phyloP scores from a whole-genome alignment of 1,140 invertebrate genomes.

The Neotoxoptera formosana region DNA sequence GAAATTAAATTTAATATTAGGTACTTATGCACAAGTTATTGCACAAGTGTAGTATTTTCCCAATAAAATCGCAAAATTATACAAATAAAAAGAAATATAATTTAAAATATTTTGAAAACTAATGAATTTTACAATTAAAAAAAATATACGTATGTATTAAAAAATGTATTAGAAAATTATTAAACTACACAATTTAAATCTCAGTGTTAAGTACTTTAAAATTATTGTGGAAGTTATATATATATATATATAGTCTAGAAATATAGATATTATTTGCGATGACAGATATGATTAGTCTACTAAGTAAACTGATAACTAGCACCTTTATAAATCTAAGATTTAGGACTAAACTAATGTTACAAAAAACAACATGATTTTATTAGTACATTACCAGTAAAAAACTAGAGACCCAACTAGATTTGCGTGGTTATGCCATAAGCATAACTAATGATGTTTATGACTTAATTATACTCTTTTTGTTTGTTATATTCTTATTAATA shows the following conservation, averaged over 20 bases:
- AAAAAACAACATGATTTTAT: not conserved
- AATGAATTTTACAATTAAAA: no score
- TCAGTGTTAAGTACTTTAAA: no score
- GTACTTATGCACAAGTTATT: no score
- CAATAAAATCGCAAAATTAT: not conserved
- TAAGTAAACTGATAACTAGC: not conserved
- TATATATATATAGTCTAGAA: no score
- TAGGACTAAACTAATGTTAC: not conserved
- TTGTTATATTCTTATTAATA: constrained; percentile 7
- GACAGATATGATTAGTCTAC: not conserved
- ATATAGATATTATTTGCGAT: no score
- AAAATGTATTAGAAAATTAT: no score
- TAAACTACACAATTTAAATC: no score
- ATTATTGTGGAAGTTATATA: no score
- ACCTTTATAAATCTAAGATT: not conserved
- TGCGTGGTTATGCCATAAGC: not conserved
- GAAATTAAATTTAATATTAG: not conserved
- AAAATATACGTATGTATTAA: no score
- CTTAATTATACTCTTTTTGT: not conserved
- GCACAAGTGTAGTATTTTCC: not conserved
- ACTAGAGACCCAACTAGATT: not conserved
- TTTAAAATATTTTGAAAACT: no score
- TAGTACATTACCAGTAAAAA: not conserved
- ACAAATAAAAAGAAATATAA: not conserved
- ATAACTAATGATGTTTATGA: not conserved